These are phyloP conservation scores for Aselliscus stoliczkanus DNA, from an alignment of 2,797 vertebrate genomes.

Conservation along the genomic window DNA sequence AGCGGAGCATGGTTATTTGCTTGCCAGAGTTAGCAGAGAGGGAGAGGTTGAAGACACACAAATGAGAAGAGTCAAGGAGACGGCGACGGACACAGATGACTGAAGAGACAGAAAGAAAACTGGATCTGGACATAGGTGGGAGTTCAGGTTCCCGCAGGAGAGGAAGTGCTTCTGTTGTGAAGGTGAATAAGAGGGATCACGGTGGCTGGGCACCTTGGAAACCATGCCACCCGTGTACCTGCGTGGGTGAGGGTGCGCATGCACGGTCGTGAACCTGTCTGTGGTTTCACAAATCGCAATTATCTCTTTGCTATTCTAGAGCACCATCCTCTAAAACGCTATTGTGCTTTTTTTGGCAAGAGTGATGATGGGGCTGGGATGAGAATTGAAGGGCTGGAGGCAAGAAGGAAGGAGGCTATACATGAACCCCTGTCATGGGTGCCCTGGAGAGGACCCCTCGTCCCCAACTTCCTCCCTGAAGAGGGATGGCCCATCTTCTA, in stretches of 20 bases:
- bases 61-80: background rate
- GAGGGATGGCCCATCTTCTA: background rate
- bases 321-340: background rate
- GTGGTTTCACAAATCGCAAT: background rate
- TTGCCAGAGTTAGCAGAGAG: no score
- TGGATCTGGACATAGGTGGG: background rate
- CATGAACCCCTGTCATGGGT: background rate
- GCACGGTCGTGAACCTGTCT: no score
- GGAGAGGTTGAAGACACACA: background rate
- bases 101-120: background rate
- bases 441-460: no score
- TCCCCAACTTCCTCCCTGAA: background rate
- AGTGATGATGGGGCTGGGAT: background rate
- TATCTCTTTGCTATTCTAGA: background rate
- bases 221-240: no score
- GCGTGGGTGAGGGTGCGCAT: fast-evolving
- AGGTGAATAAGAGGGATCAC: background rate
- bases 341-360: background rate
- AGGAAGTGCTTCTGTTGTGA: background rate
- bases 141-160: no score
- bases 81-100: background rate
- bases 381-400: background rate
- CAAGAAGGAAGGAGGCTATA: background rate
- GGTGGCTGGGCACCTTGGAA: background rate
- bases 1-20: background rate